These are phyloP conservation scores for Lepidocolaptes lacrymiger DNA, from an alignment of 2,797 vertebrate genomes.

Conservation along the genomic window DNA sequence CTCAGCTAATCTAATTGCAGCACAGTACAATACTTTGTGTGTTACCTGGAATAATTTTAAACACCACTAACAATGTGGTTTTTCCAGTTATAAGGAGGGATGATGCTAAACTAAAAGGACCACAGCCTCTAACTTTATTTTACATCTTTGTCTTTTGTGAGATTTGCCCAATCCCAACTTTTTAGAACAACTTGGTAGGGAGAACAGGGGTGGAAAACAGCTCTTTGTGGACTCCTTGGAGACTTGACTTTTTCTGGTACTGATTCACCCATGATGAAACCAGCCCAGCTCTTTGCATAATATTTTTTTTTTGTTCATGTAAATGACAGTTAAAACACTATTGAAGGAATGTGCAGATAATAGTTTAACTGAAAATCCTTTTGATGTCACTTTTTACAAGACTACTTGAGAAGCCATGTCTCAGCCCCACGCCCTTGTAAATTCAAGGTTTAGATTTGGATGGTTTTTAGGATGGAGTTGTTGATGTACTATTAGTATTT, in stretches of 20 bases:
- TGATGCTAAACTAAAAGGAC: neutral
- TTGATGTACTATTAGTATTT: neutral
- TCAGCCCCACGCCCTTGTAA: neutral
- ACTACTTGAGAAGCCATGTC: neutral
- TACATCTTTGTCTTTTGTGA: neutral
- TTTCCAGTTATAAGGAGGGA: neutral
- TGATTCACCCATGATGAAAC: constrained; percentile 9
- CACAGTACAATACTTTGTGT: neutral
- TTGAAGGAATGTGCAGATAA: neutral
- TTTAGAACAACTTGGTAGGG: neutral
- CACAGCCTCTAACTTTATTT: neutral
- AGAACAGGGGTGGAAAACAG: neutral
- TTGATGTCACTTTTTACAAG: neutral
- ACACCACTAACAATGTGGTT: neutral
- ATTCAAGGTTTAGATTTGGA: neutral
- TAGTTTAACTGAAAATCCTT: neutral
- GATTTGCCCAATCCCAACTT: neutral
- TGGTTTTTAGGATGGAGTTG: neutral
- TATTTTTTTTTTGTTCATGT: accelerated
- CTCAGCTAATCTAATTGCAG: neutral
- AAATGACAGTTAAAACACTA: neutral
- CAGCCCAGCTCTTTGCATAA: neutral
- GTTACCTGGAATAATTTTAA: neutral
- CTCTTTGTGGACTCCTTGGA: neutral
- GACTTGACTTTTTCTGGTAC: neutral